These are phyloP conservation scores for Musca vetustissima DNA, from an alignment of 1,140 invertebrate species.

Conservation along the genomic window DNA sequence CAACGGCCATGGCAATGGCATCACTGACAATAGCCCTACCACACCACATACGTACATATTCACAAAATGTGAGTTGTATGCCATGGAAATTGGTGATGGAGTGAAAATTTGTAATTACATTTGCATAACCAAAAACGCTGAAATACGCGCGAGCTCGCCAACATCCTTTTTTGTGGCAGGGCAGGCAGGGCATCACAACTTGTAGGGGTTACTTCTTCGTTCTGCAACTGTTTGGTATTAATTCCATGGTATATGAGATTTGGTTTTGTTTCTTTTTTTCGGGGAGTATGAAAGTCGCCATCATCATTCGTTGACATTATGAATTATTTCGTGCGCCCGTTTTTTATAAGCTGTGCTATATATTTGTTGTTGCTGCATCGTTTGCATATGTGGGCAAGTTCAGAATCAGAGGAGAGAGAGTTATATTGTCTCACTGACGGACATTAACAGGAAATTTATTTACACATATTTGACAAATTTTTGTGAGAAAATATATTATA, in stretches of 20 bases:
- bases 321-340: background rate
- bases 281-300: background rate
- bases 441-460: constrained; percentile 4
- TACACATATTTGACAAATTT: constrained; percentile 21
- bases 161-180: background rate
- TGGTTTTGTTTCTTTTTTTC: background rate
- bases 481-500: background rate
- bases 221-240: constrained; percentile 3
- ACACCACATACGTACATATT: too few relatives aligned
- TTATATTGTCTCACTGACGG: background rate
- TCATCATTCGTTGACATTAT: constrained; percentile 20
- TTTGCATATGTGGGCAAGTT: too few relatives aligned
- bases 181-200: background rate
- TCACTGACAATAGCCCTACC: too few relatives aligned
- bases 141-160: background rate
- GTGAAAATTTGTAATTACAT: constrained; percentile 14
- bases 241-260: background rate
- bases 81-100: background rate
- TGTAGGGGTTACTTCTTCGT: background rate
- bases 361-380: background rate
- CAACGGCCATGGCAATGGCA: background rate
- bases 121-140: background rate
- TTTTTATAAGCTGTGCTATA: background rate
- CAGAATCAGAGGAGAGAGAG: too few relatives aligned
- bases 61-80: too few relatives aligned